These are phyloP conservation scores for Apotomis capreana DNA, from an alignment of 2,888 invertebrate genomes.

Conservation along the genomic window DNA sequence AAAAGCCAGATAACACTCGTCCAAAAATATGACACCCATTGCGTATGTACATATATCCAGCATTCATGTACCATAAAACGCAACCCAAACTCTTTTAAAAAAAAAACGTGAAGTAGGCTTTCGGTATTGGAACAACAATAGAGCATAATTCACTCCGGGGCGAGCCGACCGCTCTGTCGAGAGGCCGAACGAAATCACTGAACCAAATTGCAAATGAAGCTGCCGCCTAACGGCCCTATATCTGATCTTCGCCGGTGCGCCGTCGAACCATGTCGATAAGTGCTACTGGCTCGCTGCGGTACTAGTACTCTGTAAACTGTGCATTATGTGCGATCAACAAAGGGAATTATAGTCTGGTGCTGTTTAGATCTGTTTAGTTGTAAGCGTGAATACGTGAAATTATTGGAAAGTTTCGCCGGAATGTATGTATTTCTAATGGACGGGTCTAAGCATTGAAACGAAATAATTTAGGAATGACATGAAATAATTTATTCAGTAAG, in stretches of 20 bases:
- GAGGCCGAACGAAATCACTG: slow-evolving; percentile 70
- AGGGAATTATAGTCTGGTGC: slow-evolving; percentile 4
- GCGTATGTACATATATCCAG: neutral
- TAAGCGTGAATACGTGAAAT: too few relatives aligned
- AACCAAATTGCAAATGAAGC: slow-evolving; percentile 74
- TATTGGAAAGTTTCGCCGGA: too few relatives aligned
- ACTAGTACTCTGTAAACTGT: slow-evolving; percentile 36
- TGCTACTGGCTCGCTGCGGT: slow-evolving; percentile 28
- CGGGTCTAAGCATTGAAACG: too few relatives aligned
- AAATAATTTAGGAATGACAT: too few relatives aligned
- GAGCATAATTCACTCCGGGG: slow-evolving; percentile 62
- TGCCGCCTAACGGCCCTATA: slow-evolving; percentile 46
- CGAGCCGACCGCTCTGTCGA: slow-evolving; percentile 53
- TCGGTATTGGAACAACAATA: slow-evolving; percentile 61
- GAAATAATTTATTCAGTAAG: too few relatives aligned
- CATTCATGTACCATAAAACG: slow-evolving; percentile 12
- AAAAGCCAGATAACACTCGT: neutral
- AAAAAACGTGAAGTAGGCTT: slow-evolving; percentile 19
- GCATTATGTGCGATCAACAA: slow-evolving; percentile 19
- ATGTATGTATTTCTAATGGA: too few relatives aligned
- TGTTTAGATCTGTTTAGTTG: neutral
- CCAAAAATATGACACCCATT: neutral
- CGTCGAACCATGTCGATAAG: slow-evolving; percentile 31
- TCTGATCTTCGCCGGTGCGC: slow-evolving; percentile 36
- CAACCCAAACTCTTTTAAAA: slow-evolving; percentile 3